These are phyloP conservation scores for Myocastor coypus DNA, from an alignment of 2,113 vertebrate genomes.

Conservation along the genomic window DNA sequence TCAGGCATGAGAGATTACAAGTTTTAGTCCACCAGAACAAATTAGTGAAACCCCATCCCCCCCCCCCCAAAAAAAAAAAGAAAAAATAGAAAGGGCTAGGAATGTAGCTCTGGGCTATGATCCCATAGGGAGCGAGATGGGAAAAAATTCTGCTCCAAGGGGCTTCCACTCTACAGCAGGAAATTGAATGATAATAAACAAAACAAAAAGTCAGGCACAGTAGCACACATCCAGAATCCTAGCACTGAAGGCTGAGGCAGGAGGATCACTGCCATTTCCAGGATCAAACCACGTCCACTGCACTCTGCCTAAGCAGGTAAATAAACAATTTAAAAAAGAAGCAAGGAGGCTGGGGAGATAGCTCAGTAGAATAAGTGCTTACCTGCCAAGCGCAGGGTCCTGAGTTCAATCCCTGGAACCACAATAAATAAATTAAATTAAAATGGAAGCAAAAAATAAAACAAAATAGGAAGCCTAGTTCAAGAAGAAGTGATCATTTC, in stretches of 20 bases:
- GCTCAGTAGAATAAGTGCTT: too few relatives aligned
- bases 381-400: too few relatives aligned
- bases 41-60: neutral
- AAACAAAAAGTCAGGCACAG: neutral
- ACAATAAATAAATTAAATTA: too few relatives aligned
- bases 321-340: too few relatives aligned
- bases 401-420: too few relatives aligned
- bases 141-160: neutral
- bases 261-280: too few relatives aligned
- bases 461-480: neutral
- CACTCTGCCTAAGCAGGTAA: too few relatives aligned
- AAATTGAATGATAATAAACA: neutral
- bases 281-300: too few relatives aligned
- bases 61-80: neutral
- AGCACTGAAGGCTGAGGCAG: too few relatives aligned
- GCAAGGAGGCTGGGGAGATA: too few relatives aligned
- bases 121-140: neutral
- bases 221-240: too few relatives aligned
- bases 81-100: neutral
- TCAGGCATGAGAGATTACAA: neutral
- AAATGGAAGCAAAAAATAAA: neutral
- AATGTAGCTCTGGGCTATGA: neutral
- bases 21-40: neutral
- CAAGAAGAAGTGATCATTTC: slow-evolving; percentile 21
- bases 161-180: slow-evolving; percentile 16